A percentile compares a stretch with the other conserved stretches of the same genome.
phyloP scores from a whole-genome alignment of 2,113 vertebrate species.

The Castor canadensis region DNA sequence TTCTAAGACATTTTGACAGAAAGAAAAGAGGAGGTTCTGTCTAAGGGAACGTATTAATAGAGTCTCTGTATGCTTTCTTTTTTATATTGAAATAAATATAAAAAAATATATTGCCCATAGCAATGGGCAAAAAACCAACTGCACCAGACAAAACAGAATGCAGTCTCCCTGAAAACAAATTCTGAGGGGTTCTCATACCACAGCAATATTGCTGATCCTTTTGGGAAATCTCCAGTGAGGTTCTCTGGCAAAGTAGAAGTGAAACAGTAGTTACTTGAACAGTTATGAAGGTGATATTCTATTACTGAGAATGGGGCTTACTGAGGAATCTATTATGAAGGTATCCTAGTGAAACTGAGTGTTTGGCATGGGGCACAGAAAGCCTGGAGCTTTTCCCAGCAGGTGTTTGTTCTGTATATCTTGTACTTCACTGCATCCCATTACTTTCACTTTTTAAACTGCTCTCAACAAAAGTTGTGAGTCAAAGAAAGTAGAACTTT shows the following conservation, averaged over 20 bases:
- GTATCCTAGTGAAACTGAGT: not conserved
- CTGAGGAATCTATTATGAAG: conserved; percentile 23
- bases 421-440: not conserved
- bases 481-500: not conserved
- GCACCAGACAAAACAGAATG: not conserved
- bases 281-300: not conserved
- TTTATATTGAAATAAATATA: not conserved
- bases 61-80: not conserved
- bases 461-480: not conserved
- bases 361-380: not conserved
- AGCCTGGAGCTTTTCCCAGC: not conserved
- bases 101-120: no score
- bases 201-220: not conserved
- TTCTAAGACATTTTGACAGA: not conserved
- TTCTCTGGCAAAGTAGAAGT: not conserved
- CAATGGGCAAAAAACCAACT: not conserved
- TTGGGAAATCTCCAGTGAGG: not conserved
- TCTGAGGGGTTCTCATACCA: not conserved
- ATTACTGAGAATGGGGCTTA: not conserved
- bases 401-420: not conserved
- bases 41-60: not conserved
- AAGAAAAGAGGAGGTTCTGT: not conserved
- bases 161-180: not conserved
- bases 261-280: not conserved
- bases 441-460: not conserved